A percentile compares a stretch with the other conserved stretches of the same genome.
Evolutionary conservation across 2,797 vertebrate species (phyloP).

Genomic region (Poecilia wingei): DNA sequence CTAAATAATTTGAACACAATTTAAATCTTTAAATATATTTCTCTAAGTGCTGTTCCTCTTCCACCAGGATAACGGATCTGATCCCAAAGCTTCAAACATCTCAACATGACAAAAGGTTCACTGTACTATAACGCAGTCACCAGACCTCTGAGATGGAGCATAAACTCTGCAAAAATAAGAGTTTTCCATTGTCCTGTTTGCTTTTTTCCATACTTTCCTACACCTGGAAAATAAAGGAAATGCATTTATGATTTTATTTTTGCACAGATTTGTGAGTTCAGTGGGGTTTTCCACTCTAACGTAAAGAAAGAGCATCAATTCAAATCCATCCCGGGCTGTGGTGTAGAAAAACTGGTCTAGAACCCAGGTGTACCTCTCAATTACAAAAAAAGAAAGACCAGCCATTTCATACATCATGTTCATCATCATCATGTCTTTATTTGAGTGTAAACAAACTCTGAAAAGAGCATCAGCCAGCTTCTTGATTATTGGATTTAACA

Average conservation of each 20-base stretch:
- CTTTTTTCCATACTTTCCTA: background rate
- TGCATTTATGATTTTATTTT: background rate
- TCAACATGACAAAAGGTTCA: background rate
- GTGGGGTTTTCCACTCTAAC: background rate
- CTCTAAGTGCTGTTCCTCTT: background rate
- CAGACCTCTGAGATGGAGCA: background rate
- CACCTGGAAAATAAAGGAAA: background rate
- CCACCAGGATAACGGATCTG: background rate
- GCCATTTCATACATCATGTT: conserved; percentile 49
- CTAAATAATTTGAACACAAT: too few species aligned
- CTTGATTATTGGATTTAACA: conserved; percentile 69
- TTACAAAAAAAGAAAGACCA: background rate
- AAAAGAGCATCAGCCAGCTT: conserved; percentile 76
- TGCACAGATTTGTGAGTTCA: background rate
- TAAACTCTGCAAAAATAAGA: background rate
- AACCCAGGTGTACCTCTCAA: background rate
- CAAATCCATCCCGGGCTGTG: background rate
- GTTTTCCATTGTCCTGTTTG: background rate
- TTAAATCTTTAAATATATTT: too few species aligned
- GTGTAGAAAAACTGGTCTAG: background rate
- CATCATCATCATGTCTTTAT: conserved; percentile 76
- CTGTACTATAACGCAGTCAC: background rate
- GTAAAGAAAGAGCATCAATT: background rate
- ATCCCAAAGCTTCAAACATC: background rate
- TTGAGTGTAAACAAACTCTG: conserved; percentile 82